Evolutionary conservation across 2,888 invertebrate species (phyloP).

Genomic region (Rhagium mordax): DNA sequence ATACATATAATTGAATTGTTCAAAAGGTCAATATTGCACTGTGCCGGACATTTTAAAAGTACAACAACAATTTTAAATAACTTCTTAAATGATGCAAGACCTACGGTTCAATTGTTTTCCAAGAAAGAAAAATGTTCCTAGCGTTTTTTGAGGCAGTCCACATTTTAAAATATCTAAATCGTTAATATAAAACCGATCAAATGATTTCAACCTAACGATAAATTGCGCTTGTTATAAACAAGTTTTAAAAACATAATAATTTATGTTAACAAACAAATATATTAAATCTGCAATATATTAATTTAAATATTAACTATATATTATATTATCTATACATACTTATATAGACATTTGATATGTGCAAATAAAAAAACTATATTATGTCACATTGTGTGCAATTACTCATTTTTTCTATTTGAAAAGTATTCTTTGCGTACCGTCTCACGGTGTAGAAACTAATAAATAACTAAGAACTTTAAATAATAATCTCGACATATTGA

Average conservation of each 20-base stretch:
- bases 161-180: constrained; percentile 42
- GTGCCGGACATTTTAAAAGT: too few relatives aligned
- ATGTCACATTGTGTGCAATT: constrained; percentile 34
- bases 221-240: constrained; percentile 39
- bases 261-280: constrained; percentile 59
- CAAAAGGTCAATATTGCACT: too few relatives aligned
- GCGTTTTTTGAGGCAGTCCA: constrained; percentile 46
- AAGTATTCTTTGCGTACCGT: background rate
- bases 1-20: too few relatives aligned
- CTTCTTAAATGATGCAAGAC: too few relatives aligned
- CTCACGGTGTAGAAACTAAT: constrained; percentile 5
- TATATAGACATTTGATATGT: constrained; percentile 53
- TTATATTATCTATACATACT: constrained; percentile 43
- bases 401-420: background rate
- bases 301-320: constrained; percentile 55
- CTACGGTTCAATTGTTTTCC: too few relatives aligned
- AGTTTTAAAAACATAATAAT: constrained; percentile 51
- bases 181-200: constrained; percentile 20
- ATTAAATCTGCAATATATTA: constrained; percentile 62
- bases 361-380: constrained; percentile 38
- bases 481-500: constrained; percentile 67
- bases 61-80: too few relatives aligned
- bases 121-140: constrained; percentile 26
- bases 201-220: constrained; percentile 13
- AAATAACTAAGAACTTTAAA: constrained; percentile 54